These are phyloP conservation scores for Melinaea menophilus DNA, from an alignment of 2,888 invertebrate genomes.

Conservation along the genomic window DNA sequence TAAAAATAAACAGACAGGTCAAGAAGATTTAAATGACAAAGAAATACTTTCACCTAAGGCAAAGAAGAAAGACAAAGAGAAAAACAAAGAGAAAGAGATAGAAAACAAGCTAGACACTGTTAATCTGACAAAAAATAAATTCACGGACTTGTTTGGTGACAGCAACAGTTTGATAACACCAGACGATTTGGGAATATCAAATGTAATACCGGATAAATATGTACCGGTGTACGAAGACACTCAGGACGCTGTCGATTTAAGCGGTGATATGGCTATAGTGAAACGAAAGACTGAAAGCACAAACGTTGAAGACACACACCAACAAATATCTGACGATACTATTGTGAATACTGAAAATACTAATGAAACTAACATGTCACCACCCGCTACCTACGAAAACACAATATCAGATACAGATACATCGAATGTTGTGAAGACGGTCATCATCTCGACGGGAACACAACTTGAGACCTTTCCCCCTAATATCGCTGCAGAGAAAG, in stretches of 20 bases:
- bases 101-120: conserved; percentile 16
- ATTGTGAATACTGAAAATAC: conserved; percentile 11
- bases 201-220: conserved; percentile 38
- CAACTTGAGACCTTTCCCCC: conserved; percentile 39
- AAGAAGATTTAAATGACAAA: conserved; percentile 35
- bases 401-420: conserved; percentile 31
- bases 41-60: conserved; percentile 31
- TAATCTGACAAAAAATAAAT: conserved; percentile 42
- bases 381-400: conserved; percentile 16
- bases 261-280: conserved; percentile 25
- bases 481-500: conserved; percentile 8
- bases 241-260: conserved; percentile 53
- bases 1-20: conserved; percentile 39
- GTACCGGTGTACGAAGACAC: conserved; percentile 56
- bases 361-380: conserved; percentile 6
- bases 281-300: conserved; percentile 14
- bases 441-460: conserved; percentile 55
- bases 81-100: conserved; percentile 30
- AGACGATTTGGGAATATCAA: conserved; percentile 58
- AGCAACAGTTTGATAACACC: conserved; percentile 66
- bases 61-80: conserved; percentile 31
- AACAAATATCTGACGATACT: conserved; percentile 17
- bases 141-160: conserved; percentile 65
- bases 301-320: conserved; percentile 26
- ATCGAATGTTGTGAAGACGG: conserved; percentile 46